These are phyloP conservation scores for Felis catus DNA, from an alignment of 2,113 vertebrate species.

Conservation along the genomic window DNA sequence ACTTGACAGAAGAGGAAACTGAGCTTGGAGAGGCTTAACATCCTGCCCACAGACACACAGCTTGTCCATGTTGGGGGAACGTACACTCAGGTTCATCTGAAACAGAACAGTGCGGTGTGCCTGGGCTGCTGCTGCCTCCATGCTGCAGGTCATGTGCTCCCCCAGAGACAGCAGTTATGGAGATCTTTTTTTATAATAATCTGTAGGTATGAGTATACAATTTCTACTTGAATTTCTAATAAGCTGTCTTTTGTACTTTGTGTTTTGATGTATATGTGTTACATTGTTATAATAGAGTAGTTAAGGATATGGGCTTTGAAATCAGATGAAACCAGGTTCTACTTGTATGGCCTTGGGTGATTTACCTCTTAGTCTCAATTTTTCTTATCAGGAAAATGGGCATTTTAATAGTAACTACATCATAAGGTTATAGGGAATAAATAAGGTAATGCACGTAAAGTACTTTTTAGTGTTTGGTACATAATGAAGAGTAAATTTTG, in stretches of 20 bases:
- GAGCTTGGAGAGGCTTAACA: background rate
- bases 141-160: background rate
- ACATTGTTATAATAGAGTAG: background rate
- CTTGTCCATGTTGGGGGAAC: background rate
- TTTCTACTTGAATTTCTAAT: background rate
- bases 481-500: conserved; percentile 2
- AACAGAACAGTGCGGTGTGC: background rate
- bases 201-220: background rate
- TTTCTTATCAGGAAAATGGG: background rate
- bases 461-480: background rate
- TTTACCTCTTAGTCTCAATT: background rate
- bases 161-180: background rate
- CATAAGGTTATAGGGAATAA: background rate
- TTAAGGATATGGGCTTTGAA: background rate
- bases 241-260: background rate
- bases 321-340: background rate
- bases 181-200: background rate
- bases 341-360: background rate
- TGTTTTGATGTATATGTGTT: background rate
- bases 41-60: background rate
- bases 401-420: background rate
- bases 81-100: background rate
- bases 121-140: background rate
- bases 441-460: background rate
- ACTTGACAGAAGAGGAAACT: background rate